Conservation (phyloP, 2,888 invertebrate genomes). For the Nomada fabriciana region DNA sequence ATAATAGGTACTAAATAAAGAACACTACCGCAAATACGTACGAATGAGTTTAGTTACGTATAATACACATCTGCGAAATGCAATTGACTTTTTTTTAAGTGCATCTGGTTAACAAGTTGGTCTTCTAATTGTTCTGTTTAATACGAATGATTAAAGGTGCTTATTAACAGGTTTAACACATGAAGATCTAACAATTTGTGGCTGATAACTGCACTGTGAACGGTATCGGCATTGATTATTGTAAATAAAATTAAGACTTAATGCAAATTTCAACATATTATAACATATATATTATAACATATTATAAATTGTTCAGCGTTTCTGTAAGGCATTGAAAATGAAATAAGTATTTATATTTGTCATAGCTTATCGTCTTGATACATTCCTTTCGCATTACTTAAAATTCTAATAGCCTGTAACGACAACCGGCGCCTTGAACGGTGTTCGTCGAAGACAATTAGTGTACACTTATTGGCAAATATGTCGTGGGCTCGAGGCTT, state of each 20-base stretch:
- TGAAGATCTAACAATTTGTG: not conserved
- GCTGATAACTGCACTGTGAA: not conserved
- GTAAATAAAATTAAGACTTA: not conserved
- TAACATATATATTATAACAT: no score
- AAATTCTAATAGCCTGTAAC: no score
- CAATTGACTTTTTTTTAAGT: conserved; percentile 9
- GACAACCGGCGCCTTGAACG: not conserved
- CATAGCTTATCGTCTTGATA: no score
- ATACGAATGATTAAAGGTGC: conserved; percentile 6
- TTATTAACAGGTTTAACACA: conserved; percentile 14
- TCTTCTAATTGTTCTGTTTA: conserved; percentile 8
- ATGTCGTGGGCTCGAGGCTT: not conserved
- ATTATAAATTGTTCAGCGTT: no score
- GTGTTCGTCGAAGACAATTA: conserved; percentile 15
- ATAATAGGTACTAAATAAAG: no score
- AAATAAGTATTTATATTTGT: no score
- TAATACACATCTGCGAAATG: conserved; percentile 36
- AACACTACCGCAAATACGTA: no score
- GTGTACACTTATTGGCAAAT: conserved; percentile 12
- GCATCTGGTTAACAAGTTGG: conserved; percentile 27
- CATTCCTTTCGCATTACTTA: no score
- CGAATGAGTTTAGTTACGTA: no score
- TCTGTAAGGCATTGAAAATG: no score
- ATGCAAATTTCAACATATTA: no score
- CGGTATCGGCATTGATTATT: not conserved